Evolutionary conservation across 2,113 vertebrate species (phyloP), one percentile per base, ranked within the genome.

Genomic region (Zeus faber): DNA sequence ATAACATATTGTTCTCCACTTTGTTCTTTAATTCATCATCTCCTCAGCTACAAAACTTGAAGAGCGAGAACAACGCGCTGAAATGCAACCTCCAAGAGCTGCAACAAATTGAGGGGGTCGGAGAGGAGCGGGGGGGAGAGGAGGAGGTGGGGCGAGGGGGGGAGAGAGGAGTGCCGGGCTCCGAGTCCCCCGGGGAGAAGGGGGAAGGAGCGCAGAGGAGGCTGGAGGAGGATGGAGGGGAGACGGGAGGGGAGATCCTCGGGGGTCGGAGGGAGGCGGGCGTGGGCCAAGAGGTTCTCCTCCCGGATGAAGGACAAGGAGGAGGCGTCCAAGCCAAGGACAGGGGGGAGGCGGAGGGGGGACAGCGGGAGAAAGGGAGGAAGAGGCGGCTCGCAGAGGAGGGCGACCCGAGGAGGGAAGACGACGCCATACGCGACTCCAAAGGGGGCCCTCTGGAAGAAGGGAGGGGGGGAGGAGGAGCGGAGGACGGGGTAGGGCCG

Each of bases 331-430:
- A 72, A 49, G 29, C 51, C 45, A 82, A 76, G 53, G 57, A 71
- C 35, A 83, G 89, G 54, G 89, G 84, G 40, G 84, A 87, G 56
- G 88, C 86, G 10, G 90, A 90, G 51, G 89, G 87, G 51, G 82
- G 86, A 9, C 84, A 79, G 54, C 77, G 68, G 56, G 44, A n/a
- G 54, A 65, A 49, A 60, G 63, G 68, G 50, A 71, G 35, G 41
- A 47, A 78, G 47, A 72, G 71, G 67, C 50, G 67, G 62, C 44
- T 21, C 7, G 72, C 62, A 20, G 75, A 60, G 54, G 54, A 65
- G 14, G 56, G 33, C 21, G 52, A 65, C 16, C n/a, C 17, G n/a
- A 67, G 67, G 50, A 22, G 59, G 49, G 29, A 33, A 46, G 46
- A 5, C 55, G 51, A 49, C 4, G 16, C 26, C 41, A 13, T 70